phyloP scores from a whole-genome alignment of 2,888 invertebrate species.

The Lottia gigantea region DNA sequence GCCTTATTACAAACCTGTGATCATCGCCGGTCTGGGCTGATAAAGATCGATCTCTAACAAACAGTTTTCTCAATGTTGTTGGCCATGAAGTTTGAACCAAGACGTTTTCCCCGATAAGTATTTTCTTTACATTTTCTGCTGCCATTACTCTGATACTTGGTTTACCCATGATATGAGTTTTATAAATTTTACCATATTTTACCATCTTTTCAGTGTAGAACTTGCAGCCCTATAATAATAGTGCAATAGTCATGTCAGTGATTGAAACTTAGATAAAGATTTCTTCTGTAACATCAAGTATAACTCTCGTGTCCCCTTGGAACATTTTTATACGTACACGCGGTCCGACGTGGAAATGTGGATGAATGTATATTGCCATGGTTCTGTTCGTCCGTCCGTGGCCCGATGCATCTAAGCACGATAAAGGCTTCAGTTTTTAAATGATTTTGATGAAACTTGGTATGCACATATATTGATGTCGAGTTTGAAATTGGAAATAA shows the following conservation, averaged over 20 bases:
- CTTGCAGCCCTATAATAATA: slow-evolving; percentile 33
- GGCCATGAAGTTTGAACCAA: slow-evolving; percentile 51
- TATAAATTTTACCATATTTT: slow-evolving; percentile 55
- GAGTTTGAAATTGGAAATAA: too few species aligned
- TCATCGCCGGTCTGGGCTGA: slow-evolving; percentile 37
- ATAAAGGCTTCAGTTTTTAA: too few species aligned
- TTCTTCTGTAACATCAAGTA: not conserved
- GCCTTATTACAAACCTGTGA: too few species aligned
- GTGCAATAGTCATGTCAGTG: not conserved
- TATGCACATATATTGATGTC: too few species aligned
- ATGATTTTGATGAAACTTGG: too few species aligned
- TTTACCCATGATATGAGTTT: slow-evolving; percentile 58
- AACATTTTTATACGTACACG: too few species aligned
- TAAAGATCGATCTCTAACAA: slow-evolving; percentile 48
- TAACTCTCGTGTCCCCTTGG: too few species aligned
- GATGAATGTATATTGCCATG: too few species aligned
- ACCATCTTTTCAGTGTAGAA: slow-evolving; percentile 37
- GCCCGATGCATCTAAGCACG: too few species aligned
- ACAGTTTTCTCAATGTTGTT: slow-evolving; percentile 37
- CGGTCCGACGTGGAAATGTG: too few species aligned
- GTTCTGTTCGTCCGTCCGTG: too few species aligned
- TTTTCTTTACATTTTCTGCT: slow-evolving; percentile 48
- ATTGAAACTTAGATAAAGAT: not conserved
- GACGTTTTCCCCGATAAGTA: slow-evolving; percentile 52
- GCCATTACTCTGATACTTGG: slow-evolving; percentile 59